Percentiles rank a stretch among this genome's conserved stretches.
Conservation (phyloP, 2,113 vertebrate species). For the Tauraco erythrolophus region DNA sequence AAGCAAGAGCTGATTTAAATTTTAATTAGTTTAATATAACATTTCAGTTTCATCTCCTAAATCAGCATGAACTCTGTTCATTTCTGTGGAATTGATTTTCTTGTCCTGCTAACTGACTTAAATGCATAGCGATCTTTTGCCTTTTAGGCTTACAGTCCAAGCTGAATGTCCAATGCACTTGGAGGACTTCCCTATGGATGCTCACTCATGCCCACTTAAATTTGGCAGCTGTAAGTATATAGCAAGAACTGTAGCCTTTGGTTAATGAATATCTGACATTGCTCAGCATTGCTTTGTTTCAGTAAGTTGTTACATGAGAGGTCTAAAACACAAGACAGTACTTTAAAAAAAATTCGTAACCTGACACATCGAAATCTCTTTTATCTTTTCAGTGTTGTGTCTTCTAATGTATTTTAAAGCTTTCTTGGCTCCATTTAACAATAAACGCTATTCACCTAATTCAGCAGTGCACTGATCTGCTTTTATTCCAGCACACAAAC, state of each 20-base stretch:
- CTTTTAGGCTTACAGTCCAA: constrained; percentile 95
- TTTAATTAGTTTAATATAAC: constrained; percentile 38
- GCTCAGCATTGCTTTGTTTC: neutral
- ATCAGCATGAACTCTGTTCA: neutral
- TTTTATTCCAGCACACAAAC: neutral
- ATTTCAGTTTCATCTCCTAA: constrained; percentile 1
- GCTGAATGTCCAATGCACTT: constrained; percentile 99
- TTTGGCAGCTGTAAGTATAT: constrained; percentile 98
- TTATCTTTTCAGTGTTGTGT: neutral
- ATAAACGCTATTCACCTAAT: neutral
- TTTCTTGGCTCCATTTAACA: neutral
- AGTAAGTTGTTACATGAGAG: neutral
- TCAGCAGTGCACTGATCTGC: neutral
- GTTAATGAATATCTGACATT: neutral
- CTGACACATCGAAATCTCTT: neutral
- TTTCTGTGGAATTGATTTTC: constrained; percentile 49
- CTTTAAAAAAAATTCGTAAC: neutral
- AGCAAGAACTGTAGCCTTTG: neutral
- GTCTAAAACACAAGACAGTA: neutral
- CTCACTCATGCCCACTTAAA: constrained; percentile 97
- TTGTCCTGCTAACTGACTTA: constrained; percentile 55
- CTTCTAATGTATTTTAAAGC: neutral
- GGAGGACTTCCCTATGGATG: constrained; percentile 99
- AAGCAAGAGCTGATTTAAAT: constrained; percentile 21
- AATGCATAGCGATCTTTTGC: constrained; percentile 53